Percentiles rank a stretch among this genome's conserved stretches.
Conservation (phyloP, 2,797 vertebrate genomes). For the Brotula barbata region DNA sequence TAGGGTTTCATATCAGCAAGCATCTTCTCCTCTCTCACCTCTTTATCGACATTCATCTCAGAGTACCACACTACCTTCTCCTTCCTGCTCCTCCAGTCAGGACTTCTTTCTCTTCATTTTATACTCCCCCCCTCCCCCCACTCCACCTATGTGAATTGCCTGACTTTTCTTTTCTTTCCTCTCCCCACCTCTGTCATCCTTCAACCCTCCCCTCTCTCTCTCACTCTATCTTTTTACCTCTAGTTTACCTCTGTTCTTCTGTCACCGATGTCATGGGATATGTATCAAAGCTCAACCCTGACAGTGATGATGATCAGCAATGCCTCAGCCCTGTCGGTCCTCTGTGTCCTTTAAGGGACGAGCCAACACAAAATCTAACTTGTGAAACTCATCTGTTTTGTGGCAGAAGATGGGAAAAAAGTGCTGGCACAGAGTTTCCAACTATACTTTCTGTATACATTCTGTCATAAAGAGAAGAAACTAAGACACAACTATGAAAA, state of each 20-base stretch:
- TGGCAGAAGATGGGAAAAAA: too few species aligned
- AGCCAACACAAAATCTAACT: too few species aligned
- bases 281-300: conserved; percentile 15
- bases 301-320: background rate
- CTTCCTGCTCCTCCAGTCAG: background rate
- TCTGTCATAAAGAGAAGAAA: too few species aligned
- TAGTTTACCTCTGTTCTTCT: conserved; percentile 39
- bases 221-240: conserved; percentile 10
- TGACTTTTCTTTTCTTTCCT: background rate
- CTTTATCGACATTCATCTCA: too few species aligned
- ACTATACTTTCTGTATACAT: too few species aligned
- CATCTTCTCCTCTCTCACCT: too few species aligned
- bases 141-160: background rate
- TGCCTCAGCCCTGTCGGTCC: background rate
- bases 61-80: background rate
- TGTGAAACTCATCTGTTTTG: too few species aligned
- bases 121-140: background rate
- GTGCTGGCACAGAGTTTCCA: too few species aligned
- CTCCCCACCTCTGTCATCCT: background rate
- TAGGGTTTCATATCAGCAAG: too few species aligned
- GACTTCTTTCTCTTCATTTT: background rate
- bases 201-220: too few species aligned
- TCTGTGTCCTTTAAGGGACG: too few species aligned
- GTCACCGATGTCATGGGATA: conserved; percentile 39
- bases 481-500: too few species aligned